phyloP scores from a whole-genome alignment of 2,888 invertebrate species.

The Cataglyphis albicans region DNA sequence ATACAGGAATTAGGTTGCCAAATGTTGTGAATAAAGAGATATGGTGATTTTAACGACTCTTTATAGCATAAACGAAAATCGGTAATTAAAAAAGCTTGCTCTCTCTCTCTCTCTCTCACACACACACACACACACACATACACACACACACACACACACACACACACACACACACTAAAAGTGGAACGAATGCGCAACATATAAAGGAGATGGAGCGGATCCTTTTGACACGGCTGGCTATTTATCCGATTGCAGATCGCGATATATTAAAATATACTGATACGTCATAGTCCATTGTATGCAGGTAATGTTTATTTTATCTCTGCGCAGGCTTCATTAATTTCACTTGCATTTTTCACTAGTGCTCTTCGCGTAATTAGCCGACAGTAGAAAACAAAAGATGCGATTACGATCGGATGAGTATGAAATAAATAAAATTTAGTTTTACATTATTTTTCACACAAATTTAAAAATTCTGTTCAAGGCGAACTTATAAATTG shows the following conservation, averaged over 20 bases:
- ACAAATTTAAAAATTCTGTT: background rate
- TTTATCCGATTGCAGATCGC: conserved; percentile 36
- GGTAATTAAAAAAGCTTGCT: conserved; percentile 28
- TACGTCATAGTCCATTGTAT: conserved; percentile 23
- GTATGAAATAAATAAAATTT: conserved; percentile 45
- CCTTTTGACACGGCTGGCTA: conserved; percentile 20
- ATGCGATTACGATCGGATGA: conserved; percentile 37
- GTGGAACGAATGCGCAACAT: conserved; percentile 7
- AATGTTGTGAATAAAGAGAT: background rate
- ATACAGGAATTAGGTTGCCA: background rate
- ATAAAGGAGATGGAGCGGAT: conserved; percentile 14
- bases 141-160: too few relatives aligned
- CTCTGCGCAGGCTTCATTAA: conserved; percentile 40
- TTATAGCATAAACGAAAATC: conserved; percentile 6
- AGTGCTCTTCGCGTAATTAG: conserved; percentile 45
- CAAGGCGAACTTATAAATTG: conserved; percentile 31
- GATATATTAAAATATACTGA: conserved; percentile 48
- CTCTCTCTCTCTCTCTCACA: background rate
- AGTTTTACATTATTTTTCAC: conserved; percentile 29
- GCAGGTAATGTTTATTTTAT: conserved; percentile 40
- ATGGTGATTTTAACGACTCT: background rate
- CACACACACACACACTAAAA: background rate
- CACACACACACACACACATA: too few relatives aligned
- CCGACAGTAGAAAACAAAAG: conserved; percentile 33
- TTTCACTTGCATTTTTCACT: conserved; percentile 40